Conservation (phyloP, 2,888 invertebrate species). For the Idaea dimidiata region DNA sequence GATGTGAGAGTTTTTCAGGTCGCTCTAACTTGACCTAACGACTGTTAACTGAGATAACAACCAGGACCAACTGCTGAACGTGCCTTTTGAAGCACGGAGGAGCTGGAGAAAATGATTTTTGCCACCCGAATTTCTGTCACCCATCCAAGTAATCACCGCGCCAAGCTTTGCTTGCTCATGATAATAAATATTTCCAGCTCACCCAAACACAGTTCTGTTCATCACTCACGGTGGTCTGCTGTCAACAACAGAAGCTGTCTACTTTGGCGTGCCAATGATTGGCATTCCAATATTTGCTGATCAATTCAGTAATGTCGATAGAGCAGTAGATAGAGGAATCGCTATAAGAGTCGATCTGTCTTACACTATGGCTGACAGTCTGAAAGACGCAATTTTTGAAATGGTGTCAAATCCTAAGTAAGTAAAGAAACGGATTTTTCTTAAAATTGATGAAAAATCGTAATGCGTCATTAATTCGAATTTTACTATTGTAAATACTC, state of each 20-base stretch:
- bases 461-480: no score
- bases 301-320: constrained; percentile 35
- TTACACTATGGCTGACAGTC: constrained; percentile 28
- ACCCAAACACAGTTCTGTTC: constrained; percentile 39
- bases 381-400: constrained; percentile 31
- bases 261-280: constrained; percentile 40
- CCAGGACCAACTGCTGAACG: no score
- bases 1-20: no score
- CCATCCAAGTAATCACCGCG: no score
- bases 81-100: no score
- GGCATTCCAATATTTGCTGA: constrained; percentile 41
- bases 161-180: no score
- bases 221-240: constrained; percentile 43
- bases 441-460: no score
- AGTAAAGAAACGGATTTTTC: constrained; percentile 9
- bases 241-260: constrained; percentile 38
- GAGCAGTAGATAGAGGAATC: constrained; percentile 31
- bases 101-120: no score
- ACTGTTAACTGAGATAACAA: no score
- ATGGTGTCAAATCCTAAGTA: constrained; percentile 33
- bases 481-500: not conserved
- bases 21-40: no score
- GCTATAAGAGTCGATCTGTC: constrained; percentile 30
- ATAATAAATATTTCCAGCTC: constrained; percentile 32
- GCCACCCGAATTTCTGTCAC: no score